phyloP scores from a whole-genome alignment of 2,888 invertebrate genomes.

The Phasia obesa region DNA sequence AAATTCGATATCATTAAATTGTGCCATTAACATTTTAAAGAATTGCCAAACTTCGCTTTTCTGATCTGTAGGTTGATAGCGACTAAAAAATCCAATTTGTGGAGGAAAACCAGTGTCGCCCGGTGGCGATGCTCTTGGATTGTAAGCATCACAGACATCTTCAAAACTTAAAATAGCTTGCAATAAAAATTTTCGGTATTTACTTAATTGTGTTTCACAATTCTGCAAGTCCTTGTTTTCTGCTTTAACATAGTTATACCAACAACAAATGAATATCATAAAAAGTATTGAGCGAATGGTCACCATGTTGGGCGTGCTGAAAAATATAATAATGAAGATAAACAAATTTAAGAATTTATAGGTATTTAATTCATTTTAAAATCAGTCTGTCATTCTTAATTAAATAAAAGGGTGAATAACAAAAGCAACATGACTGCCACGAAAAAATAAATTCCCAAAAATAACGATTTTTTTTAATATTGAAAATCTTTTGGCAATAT shows the following conservation, averaged over 20 bases:
- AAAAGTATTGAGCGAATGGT: constrained; percentile 26
- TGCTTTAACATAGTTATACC: constrained; percentile 38
- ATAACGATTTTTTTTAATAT: too few relatives aligned
- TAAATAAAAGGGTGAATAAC: too few relatives aligned
- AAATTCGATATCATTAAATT: constrained; percentile 80
- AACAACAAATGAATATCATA: constrained; percentile 50
- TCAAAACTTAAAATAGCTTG: constrained; percentile 80
- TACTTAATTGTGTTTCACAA: constrained; percentile 79
- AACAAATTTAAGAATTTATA: background rate
- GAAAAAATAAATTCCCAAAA: too few relatives aligned
- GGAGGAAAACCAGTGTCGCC: constrained; percentile 38
- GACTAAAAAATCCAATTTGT: constrained; percentile 72
- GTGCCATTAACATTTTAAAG: constrained; percentile 80
- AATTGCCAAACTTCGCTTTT: constrained; percentile 80
- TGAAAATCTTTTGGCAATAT: too few relatives aligned
- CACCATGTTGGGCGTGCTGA: constrained; percentile 51
- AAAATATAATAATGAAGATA: background rate
- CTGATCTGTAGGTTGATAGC: constrained; percentile 77
- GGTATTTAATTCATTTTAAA: too few relatives aligned
- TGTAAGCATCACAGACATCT: constrained; percentile 80
- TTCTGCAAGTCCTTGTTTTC: constrained; percentile 72
- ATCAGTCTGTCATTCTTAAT: too few relatives aligned
- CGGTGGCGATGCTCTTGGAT: constrained; percentile 61
- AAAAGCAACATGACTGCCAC: too few relatives aligned
- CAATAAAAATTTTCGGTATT: constrained; percentile 79